phyloP scores from a whole-genome alignment of 2,113 vertebrate genomes.

The Tychaedon coryphoeus region DNA sequence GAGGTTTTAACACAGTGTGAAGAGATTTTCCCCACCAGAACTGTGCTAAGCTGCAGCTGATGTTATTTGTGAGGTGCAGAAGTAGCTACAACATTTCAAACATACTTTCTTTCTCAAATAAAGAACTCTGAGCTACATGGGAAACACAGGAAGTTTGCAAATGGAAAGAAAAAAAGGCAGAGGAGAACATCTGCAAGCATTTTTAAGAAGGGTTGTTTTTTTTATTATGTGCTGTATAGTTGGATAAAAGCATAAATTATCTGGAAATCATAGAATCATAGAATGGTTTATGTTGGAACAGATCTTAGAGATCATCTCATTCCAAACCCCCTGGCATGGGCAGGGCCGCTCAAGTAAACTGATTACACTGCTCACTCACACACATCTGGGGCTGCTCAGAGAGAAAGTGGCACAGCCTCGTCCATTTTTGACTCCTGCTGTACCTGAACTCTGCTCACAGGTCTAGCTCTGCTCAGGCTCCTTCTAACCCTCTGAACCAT shows the following conservation, averaged over 20 bases:
- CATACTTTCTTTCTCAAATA: background rate
- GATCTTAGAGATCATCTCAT: background rate
- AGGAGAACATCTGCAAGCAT: constrained; percentile 23
- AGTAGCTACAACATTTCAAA: background rate
- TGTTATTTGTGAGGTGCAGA: background rate
- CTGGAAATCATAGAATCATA: background rate
- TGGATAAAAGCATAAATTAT: constrained; percentile 16
- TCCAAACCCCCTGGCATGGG: background rate
- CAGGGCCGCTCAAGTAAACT: background rate
- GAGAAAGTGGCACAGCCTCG: background rate
- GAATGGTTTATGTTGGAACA: background rate
- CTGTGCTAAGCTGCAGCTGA: background rate
- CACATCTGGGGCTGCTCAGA: background rate
- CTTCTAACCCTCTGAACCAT: background rate
- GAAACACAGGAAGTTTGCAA: background rate
- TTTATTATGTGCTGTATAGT: background rate
- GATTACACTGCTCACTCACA: background rate
- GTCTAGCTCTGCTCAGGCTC: background rate
- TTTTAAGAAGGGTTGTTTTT: background rate
- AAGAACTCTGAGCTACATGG: background rate
- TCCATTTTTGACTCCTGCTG: background rate
- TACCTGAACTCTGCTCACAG: background rate
- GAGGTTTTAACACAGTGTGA: background rate
- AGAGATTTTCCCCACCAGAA: background rate
- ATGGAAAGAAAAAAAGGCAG: background rate